A percentile compares a stretch with the other conserved stretches of the same genome.
Evolutionary conservation across 1,140 invertebrate genomes (phyloP).

Genomic region (Cotesia glomerata): DNA sequence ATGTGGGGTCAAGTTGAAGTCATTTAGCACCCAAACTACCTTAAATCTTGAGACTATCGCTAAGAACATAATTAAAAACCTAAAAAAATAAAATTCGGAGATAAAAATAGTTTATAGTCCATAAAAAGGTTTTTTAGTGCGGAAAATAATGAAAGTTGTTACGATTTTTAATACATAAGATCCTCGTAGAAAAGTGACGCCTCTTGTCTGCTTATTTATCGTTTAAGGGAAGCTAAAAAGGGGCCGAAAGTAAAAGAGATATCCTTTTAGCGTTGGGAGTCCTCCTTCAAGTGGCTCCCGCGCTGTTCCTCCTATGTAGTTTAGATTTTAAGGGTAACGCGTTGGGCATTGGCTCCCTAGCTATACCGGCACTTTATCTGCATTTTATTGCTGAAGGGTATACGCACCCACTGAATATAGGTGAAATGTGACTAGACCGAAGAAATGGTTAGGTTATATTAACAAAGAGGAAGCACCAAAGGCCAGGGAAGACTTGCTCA

Average conservation of each 20-base stretch:
- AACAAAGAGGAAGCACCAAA: not conserved
- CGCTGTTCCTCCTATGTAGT: conserved; percentile 12
- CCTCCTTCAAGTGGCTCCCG: conserved; percentile 9
- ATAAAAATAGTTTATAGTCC: not conserved
- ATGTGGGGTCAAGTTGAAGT: too few species aligned
- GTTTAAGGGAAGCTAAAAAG: not conserved
- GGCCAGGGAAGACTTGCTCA: not conserved
- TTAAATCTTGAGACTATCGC: too few species aligned
- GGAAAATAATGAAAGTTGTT: not conserved
- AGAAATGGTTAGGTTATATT: not conserved
- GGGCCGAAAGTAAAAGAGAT: not conserved
- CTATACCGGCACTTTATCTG: conserved; percentile 47
- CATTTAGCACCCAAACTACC: too few species aligned
- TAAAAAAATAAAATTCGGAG: not conserved
- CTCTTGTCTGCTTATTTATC: conserved; percentile 4
- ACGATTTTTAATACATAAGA: not conserved
- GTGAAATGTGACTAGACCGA: conserved; percentile 7
- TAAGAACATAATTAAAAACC: not conserved
- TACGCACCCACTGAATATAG: too few species aligned
- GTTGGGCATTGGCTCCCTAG: conserved; percentile 40
- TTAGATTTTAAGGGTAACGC: conserved; percentile 37
- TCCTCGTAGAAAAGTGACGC: conserved; percentile 6
- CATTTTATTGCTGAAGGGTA: conserved; percentile 44
- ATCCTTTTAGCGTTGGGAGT: not conserved
- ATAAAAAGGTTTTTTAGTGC: not conserved